Evolutionary conservation across 1,140 invertebrate species (phyloP), one percentile per base, ranked within the genome.

Genomic region (Tetragonula clypearis): DNA sequence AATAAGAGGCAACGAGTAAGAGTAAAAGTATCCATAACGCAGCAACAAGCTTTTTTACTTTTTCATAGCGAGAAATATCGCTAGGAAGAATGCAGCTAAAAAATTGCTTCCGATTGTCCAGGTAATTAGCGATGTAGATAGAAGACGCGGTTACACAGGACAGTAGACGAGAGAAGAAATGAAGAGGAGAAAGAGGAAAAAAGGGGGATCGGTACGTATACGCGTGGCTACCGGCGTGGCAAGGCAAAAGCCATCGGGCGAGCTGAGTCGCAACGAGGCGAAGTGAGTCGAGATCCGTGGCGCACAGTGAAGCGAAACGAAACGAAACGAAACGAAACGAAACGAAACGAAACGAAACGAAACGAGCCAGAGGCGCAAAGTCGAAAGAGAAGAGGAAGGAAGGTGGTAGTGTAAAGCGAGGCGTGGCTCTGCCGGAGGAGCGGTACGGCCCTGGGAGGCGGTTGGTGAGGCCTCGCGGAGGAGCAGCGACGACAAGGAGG

Each of bases 371-470:
- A 68, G 55, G n/a, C n/a, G 15, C 12, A 62, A 53, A 81, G 78
- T 60, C 65, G 62, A 79, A 74, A 60, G 35, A 2, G 30, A 35
- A 35, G 30, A 35, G 2, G 2, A 35, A 82, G 80, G 69, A 77
- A 79, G 83, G 71, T 30, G 1, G 71, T n/a, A n/a, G n/a, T n/a
- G n/a, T 56, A n/a, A 76, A 69, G 72, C 79, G 84, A 86, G 82
- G 78, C 84, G 78, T 56, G 82, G 35, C 35, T 58, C 60, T 73
- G 69, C 62, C 82, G 84, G 82, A 86, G 74, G 82, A 68, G 80
- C 56, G 77, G 58, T 93, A 92, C 92, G 89, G 87, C 65, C 91
- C 91, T 93, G 91, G 91, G 90, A 93, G 92, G 92, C 92, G 92
- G 91, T 92, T 91, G 91, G 91, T 92, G 86, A 87, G 86, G 86